These are phyloP conservation scores for Phylloscopus trochilus DNA, from an alignment of 2,113 vertebrate species.

Conservation along the genomic window DNA sequence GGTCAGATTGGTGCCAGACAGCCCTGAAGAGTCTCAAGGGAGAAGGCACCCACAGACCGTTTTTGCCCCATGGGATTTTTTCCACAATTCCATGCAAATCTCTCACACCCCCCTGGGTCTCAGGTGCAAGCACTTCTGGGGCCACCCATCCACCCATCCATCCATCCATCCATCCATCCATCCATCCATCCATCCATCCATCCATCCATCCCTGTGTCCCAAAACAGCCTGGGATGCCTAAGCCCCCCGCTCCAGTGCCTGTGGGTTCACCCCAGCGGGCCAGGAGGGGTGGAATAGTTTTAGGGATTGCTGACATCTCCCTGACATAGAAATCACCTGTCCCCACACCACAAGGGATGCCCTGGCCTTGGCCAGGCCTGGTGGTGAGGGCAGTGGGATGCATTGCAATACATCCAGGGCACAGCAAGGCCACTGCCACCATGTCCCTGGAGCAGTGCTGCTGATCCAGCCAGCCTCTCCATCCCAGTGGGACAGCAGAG, in stretches of 20 bases:
- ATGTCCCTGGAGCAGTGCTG: neutral
- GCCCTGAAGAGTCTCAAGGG: neutral
- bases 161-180: too few relatives aligned
- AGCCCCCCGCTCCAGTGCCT: neutral
- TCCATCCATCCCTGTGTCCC: neutral
- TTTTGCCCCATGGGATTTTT: neutral
- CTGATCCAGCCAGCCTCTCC: neutral
- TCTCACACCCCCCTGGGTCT: neutral
- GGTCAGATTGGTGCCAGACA: neutral
- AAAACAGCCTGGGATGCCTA: neutral
- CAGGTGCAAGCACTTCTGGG: rapidly evolving
- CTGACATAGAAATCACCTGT: neutral
- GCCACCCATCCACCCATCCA: neutral
- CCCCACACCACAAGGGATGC: neutral
- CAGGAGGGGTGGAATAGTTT: neutral
- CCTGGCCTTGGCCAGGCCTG: neutral
- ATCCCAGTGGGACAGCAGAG: neutral
- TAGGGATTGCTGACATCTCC: neutral
- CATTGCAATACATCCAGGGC: neutral
- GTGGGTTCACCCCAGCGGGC: rapidly evolving
- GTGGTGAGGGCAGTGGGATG: rapidly evolving
- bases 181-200: too few relatives aligned
- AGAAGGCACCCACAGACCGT: neutral
- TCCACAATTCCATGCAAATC: neutral
- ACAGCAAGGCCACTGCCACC: rapidly evolving